Percentiles rank a stretch among this genome's conserved stretches.
These are phyloP conservation scores for Pollimyrus isidori DNA, from an alignment of 2,113 vertebrate species.

Conservation along the genomic window DNA sequence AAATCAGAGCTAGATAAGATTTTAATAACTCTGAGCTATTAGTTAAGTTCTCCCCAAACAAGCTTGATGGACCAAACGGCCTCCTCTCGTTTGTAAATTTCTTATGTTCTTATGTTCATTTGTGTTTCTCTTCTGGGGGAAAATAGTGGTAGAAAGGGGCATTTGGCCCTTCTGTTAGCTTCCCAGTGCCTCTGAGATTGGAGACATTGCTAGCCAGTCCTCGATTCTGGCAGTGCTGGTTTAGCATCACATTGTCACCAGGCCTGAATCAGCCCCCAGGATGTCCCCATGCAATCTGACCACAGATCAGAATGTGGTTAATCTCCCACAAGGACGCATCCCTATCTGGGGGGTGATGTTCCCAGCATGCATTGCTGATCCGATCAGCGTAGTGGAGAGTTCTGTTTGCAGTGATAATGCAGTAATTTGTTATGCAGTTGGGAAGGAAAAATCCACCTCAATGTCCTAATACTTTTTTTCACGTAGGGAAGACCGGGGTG, in stretches of 20 bases:
- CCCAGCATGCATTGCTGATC: slow-evolving; percentile 7
- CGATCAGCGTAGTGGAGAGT: background rate
- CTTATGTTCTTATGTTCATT: background rate
- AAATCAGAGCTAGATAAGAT: too few species aligned
- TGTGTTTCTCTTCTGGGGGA: background rate
- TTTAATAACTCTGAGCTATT: too few species aligned
- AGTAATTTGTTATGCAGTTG: background rate
- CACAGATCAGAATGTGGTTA: slow-evolving; percentile 17
- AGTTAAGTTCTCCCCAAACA: too few species aligned
- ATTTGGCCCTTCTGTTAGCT: background rate
- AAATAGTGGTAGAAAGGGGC: background rate
- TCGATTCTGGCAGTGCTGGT: background rate
- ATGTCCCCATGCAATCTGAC: slow-evolving; percentile 18
- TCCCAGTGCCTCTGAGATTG: background rate
- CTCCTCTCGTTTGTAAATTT: too few species aligned
- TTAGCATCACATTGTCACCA: background rate
- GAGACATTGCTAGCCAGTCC: background rate
- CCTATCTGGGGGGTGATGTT: slow-evolving; percentile 35
- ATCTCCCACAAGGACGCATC: slow-evolving; percentile 34
- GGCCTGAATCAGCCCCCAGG: background rate
- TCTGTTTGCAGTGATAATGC: background rate
- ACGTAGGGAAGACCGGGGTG: background rate
- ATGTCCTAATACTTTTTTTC: background rate
- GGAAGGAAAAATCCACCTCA: background rate
- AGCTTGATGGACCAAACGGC: too few species aligned